Conservation (phyloP, 2,888 invertebrate genomes). For the Pollenia labialis region DNA sequence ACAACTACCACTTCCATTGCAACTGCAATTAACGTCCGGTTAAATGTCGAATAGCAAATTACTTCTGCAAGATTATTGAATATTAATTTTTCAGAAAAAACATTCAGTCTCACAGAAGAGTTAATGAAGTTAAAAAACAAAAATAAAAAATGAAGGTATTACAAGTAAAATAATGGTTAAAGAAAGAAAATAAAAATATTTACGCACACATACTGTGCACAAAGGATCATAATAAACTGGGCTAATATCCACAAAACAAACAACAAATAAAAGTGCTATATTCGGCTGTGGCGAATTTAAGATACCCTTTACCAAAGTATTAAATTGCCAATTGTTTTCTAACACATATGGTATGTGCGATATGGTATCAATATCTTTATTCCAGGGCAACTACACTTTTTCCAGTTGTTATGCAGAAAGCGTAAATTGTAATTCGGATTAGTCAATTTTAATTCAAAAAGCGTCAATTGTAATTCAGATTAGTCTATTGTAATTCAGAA, state of each 20-base stretch:
- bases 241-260: constrained; percentile 13
- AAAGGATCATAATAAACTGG: neutral
- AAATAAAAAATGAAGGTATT: neutral
- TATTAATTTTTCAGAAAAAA: neutral
- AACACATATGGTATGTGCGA: too few species aligned
- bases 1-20: neutral
- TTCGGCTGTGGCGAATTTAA: too few species aligned
- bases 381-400: too few species aligned
- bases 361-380: too few species aligned
- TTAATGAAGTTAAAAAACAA: constrained; percentile 37
- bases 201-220: neutral
- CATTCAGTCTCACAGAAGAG: constrained; percentile 18
- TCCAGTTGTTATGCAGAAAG: too few species aligned
- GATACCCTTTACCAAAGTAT: too few species aligned
- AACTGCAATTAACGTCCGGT: neutral
- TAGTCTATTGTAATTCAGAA: too few species aligned
- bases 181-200: neutral
- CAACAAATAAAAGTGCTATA: too few species aligned
- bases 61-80: neutral
- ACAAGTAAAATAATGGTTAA: neutral
- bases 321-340: too few species aligned
- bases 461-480: too few species aligned
- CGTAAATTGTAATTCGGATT: too few species aligned
- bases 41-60: neutral
- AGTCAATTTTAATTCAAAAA: too few species aligned